Base-by-base conservation (phyloP, 2,797 vertebrate species). In the Platalea minor region DNA sequence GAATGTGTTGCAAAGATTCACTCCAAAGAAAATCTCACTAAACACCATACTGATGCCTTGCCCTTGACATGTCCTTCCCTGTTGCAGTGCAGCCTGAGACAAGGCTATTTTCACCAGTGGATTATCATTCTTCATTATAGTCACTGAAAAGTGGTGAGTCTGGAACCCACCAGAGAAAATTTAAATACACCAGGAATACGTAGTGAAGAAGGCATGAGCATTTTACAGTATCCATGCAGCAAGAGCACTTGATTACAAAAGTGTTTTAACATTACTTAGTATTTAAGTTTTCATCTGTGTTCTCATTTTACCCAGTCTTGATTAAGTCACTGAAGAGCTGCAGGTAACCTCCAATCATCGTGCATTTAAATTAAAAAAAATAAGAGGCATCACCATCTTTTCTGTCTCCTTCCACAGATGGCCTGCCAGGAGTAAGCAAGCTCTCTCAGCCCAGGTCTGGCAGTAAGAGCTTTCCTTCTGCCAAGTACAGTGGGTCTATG, bases 101-200 rank as follows among this genome's bases (percentile, higher is more conserved):
- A 74, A 63, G 35, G 73, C 28, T 74, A 10, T 85, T 88, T 91
- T 86, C 59, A 46, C 41, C 65, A 78, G n/a, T 50, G 50, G 45
- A 43, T 86, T 43, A 83, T 78, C 45, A 72, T 84, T 91, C 28
- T 41, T 85, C 68, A 29, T 85, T 85, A 86, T 35, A 88, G 61
- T 64, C 35, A 43, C 73, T 64, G 75, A 9, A 63, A 80, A 70
- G 17, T 24, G 17, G 10, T 78, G 39, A 20, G 9, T 79, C 76
- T 95, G 28, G 33, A 89, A 83, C 15, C 19, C 26, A n/a, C 9
- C 39, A 81, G 39, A 63, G 60, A 72, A 26, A 48, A 43, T 74
- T 53, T 57, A 85, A 95, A 86, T 68, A 75, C 13, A 70, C 20
- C 11, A 56, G 46, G 73, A 93, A 63, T 17, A 57, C 4, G 10